Conservation (phyloP, 2,888 invertebrate genomes). For the Agonopterix alstromeriana region DNA sequence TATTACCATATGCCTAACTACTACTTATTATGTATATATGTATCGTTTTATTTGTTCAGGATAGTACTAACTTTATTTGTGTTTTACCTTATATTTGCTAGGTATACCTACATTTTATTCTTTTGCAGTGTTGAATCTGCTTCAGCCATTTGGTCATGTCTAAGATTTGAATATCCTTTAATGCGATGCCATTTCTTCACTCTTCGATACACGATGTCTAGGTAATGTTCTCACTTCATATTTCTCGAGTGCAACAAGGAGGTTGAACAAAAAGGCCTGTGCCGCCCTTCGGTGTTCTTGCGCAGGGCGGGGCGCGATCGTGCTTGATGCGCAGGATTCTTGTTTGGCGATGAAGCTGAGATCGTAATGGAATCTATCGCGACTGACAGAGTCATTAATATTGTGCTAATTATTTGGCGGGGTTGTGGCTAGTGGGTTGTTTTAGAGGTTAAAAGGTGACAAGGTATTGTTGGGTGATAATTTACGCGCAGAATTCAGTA, state of each 20-base stretch:
- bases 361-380: neutral
- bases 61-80: too few relatives aligned
- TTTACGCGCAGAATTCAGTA: too few relatives aligned
- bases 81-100: too few relatives aligned
- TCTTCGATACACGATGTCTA: neutral
- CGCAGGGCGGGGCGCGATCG: slow-evolving; percentile 2
- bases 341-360: slow-evolving; percentile 3
- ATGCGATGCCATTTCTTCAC: neutral
- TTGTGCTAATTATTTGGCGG: neutral
- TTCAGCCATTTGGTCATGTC: too few relatives aligned
- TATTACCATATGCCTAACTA: too few relatives aligned
- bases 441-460: too few relatives aligned
- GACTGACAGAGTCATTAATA: slow-evolving; percentile 3
- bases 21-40: too few relatives aligned
- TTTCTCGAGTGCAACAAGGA: slow-evolving; percentile 7
- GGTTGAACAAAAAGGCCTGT: slow-evolving; percentile 23
- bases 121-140: too few relatives aligned
- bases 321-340: slow-evolving; percentile 6
- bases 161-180: neutral
- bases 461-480: too few relatives aligned
- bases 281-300: slow-evolving; percentile 1
- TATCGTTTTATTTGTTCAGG: too few relatives aligned
- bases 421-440: too few relatives aligned
- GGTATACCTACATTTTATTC: too few relatives aligned
- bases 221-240: slow-evolving; percentile 14